Conservation (phyloP, 2,797 vertebrate species). For the Cuculus canorus region DNA sequence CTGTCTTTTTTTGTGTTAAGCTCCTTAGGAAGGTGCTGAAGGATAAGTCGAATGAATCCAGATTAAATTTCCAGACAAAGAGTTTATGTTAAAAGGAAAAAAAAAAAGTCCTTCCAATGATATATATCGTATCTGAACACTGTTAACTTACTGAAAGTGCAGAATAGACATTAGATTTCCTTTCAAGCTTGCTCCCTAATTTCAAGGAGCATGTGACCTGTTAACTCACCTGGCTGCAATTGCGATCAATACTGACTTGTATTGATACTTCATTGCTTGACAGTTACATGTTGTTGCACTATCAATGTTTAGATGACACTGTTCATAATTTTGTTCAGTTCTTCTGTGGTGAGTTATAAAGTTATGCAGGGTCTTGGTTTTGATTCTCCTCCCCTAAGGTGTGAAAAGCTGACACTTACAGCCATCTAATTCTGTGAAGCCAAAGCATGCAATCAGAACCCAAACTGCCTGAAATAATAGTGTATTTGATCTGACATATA, state of each 20-base stretch:
- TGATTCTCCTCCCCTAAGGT: background rate
- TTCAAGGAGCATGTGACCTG: background rate
- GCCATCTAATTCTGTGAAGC: background rate
- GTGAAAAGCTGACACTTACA: background rate
- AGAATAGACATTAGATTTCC: background rate
- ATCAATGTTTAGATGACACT: background rate
- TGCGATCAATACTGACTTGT: background rate
- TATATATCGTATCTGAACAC: background rate
- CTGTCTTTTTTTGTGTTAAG: background rate
- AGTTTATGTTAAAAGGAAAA: background rate
- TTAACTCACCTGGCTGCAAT: background rate
- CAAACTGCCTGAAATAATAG: slow-evolving; percentile 19
- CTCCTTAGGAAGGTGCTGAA: background rate
- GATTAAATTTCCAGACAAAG: background rate
- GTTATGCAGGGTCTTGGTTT: background rate
- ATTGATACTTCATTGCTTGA: background rate
- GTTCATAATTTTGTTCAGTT: background rate
- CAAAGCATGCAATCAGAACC: background rate
- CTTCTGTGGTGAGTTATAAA: background rate
- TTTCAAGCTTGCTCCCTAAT: background rate
- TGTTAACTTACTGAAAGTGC: background rate
- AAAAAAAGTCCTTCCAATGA: background rate
- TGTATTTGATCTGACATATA: background rate
- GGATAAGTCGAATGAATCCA: background rate
- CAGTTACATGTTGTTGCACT: background rate